Evolutionary conservation across 1,140 invertebrate genomes (phyloP).

Genomic region (Riptortus pedestris): DNA sequence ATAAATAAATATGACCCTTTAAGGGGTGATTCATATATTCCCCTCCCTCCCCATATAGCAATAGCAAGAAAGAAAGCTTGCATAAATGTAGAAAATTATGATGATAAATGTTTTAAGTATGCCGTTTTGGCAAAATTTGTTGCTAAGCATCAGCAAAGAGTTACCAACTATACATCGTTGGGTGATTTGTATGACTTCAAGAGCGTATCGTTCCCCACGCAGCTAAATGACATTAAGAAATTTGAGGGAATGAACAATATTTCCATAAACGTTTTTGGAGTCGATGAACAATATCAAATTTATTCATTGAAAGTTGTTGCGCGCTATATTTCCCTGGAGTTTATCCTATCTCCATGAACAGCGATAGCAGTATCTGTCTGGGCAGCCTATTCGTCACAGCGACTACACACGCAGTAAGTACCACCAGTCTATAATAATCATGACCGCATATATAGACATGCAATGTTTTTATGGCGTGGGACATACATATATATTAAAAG

Average conservation of each 20-base stretch:
- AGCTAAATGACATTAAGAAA: not conserved
- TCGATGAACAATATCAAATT: not conserved
- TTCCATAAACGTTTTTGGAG: not conserved
- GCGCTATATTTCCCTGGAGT: no score
- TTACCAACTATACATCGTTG: not conserved
- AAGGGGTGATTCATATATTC: not conserved
- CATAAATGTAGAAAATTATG: no score
- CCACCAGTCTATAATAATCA: no score
- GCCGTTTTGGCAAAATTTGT: not conserved
- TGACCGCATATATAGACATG: no score
- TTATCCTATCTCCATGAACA: no score
- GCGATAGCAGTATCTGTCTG: no score
- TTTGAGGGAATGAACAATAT: not conserved
- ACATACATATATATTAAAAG: no score
- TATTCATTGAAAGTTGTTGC: not conserved
- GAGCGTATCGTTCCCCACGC: not conserved
- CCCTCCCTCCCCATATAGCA: no score
- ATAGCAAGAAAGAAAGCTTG: no score
- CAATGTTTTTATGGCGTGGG: no score
- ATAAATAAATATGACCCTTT: not conserved
- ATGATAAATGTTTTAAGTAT: conserved; percentile 4
- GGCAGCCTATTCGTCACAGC: no score
- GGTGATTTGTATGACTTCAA: not conserved
- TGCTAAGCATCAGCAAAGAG: not conserved
- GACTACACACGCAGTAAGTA: no score